A percentile compares a stretch with the other conserved stretches of the same genome.
phyloP scores from a whole-genome alignment of 1,140 invertebrate genomes.

The Anastatus disparis region DNA sequence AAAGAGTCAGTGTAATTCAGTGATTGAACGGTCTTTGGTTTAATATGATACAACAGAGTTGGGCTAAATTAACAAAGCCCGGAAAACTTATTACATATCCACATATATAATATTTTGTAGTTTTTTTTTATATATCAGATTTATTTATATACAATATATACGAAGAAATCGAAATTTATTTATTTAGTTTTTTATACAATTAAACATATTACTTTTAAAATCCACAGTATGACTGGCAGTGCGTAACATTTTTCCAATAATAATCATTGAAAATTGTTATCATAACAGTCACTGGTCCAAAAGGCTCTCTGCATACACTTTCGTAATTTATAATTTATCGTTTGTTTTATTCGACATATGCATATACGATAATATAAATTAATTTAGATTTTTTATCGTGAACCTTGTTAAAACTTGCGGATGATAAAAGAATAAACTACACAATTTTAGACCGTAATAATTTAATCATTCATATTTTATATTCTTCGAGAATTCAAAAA shows the following conservation, averaged over 20 bases:
- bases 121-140: conserved; percentile 31
- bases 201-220: conserved; percentile 14
- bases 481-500: conserved; percentile 34
- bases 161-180: conserved; percentile 37
- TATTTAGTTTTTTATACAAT: conserved; percentile 38
- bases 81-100: conserved; percentile 52
- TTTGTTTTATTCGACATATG: not conserved
- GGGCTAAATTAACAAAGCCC: conserved; percentile 31
- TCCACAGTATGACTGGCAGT: conserved; percentile 22
- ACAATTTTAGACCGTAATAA: conserved; percentile 27
- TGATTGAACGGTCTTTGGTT: conserved; percentile 61
- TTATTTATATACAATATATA: conserved; percentile 36
- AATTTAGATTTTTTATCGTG: conserved; percentile 3
- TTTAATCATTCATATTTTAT: conserved; percentile 29
- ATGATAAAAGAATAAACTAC: conserved; percentile 15
- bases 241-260: conserved; percentile 14
- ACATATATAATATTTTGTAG: conserved; percentile 50
- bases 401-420: conserved; percentile 12
- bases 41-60: conserved; percentile 58
- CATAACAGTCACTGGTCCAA: conserved; percentile 9
- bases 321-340: conserved; percentile 17
- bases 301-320: conserved; percentile 2
- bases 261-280: conserved; percentile 14
- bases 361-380: conserved; percentile 22
- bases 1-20: conserved; percentile 26